Base-by-base conservation (phyloP, 2,888 invertebrate genomes). In the Drosophila suboccidentalis region DNA sequence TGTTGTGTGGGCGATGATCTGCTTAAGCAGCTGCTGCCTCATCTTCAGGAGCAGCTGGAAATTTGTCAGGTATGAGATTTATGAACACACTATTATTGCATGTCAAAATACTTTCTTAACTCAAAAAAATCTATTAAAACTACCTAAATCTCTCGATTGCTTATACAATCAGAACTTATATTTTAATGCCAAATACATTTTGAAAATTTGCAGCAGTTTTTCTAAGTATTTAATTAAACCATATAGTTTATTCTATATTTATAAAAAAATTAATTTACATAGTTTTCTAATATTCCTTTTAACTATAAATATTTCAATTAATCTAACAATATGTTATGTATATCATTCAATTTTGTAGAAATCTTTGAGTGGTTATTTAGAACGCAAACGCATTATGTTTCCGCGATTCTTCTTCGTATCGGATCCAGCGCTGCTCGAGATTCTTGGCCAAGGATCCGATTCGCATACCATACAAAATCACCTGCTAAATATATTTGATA, bases 1-100 rank as follows among this genome's bases (percentile, higher is more conserved):
- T 99, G 99, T 91, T 99, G 99, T 91, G 98, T 98, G 6, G 98
- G 98, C 8, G 99, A 99, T 90, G 99, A 99, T 93, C 94, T 98
- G 47, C 94, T 99, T 4, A 96, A 97, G 83, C 98, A 98, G 91
- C 94, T 99, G 22, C 93, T 99, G 32, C 98, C 98, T 0, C 98
- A 98, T 94, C 93, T 99, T 15, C 98, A 98, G 93, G 98, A 99
- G 92, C 98, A 99, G 91, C 93, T 99, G 59, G 99, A 99, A 92
- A 94, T 99, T 13, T 99, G 99, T 91, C 99, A 99, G 77, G 77
- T 77, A 78, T 26, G 62, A 11, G 2, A 17, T 41, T 10, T 10
- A 10, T n/a, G 29, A 13, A 26, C 38, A 50, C 3, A 9, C 29
- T 50, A n/a, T 41, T 60, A 15, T 4, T 9, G n/a, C 22, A 19